Base-by-base conservation (phyloP, 2,888 invertebrate genomes). In the Drosophila tripunctata region DNA sequence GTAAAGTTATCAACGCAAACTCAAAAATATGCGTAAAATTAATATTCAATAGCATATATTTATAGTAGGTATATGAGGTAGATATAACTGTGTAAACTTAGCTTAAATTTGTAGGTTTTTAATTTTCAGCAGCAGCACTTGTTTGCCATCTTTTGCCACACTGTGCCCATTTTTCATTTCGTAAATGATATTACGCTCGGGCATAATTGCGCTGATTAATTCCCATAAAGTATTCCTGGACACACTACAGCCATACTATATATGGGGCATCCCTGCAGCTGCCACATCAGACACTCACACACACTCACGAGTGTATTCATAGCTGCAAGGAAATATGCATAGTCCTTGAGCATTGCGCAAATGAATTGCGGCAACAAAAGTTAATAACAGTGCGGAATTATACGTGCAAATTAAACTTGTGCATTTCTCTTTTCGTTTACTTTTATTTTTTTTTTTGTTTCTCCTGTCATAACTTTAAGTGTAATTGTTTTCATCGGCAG, bases 161-260 rank as follows among this genome's bases (percentile, higher is more conserved):
- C 74, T 75, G 75, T 73, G 57, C 67, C n/a, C 52, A 35, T 69
- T 69, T 75, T 69, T 69, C 78, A 78, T 81, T 81, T 71, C 63
- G 78, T 57, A 78, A 81, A 81, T 81, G 75, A 51, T 73, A 84
- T 81, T 75, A 67, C 70, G 65, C 30, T 66, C 56, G 43, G 54
- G 68, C 70, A 81, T 81, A 81, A 84, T 81, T 84, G 75, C 78
- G 71, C 69, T 81, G 84, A 84, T 81, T 81, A 81, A 84, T 84
- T 81, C 74, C 68, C 78, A 76, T 81, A 73, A 81, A 78, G 67
- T 62, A 65, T 62, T 69, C 31, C 22, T 65, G 67, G 48, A 56
- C 65, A 50, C 55, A 40, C 4, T 17, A 27, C n/a, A n/a, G n/a
- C n/a, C n/a, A n/a, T n/a, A n/a, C 27, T 27, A 17, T 30, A 17